Evolutionary conservation across 2,113 vertebrate species (phyloP), one percentile per base, ranked within the genome.

Genomic region (Piaya cayana): DNA sequence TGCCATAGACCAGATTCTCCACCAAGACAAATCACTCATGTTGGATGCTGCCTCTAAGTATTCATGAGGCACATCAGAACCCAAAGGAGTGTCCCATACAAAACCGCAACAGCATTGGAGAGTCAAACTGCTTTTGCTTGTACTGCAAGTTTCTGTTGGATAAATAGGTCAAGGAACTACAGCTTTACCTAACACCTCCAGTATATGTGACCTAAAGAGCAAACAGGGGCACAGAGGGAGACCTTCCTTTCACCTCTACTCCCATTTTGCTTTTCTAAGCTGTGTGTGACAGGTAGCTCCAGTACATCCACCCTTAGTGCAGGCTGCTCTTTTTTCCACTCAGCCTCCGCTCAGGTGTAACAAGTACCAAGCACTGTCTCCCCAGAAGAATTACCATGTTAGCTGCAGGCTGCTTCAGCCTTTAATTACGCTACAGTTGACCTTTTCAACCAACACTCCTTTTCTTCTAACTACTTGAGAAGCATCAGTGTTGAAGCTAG

Each of bases 41-140:
- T 17, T 34, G 36, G 77, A 89, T 92, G 77, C 76, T 88, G 82
- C 72, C 74, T 92, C 15, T 12, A 42, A 56, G 83, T 67, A 95
- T 85, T 95, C 89, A 76, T 19, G 58, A 91, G 53, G 74, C 86
- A 84, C 49, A 89, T 65, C n/a, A 90, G 78, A 88, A 94, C 72
- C 82, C 69, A 43, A 34, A 96, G 92, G 94, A 97, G 91, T 45
- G 77, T 76, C 86, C 81, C 81, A 92, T 56, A 82, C 78, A 64
- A 82, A 95, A 82, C 58, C 93, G 62, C 86, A 96, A 65, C 91
- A 90, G 88, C 45, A 21, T 70, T 62, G 91, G 29, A 95, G 15
- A 94, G 96, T 91, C 86, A 92, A 91, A 96, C 96, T 88, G 94
- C 96, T 95, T 86, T 39, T 94, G 95, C 95, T 94, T 81, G 95